A percentile compares a stretch with the other conserved stretches of the same genome.
phyloP scores from a whole-genome alignment of 2,797 vertebrate species.

The Myotis findleyi region DNA sequence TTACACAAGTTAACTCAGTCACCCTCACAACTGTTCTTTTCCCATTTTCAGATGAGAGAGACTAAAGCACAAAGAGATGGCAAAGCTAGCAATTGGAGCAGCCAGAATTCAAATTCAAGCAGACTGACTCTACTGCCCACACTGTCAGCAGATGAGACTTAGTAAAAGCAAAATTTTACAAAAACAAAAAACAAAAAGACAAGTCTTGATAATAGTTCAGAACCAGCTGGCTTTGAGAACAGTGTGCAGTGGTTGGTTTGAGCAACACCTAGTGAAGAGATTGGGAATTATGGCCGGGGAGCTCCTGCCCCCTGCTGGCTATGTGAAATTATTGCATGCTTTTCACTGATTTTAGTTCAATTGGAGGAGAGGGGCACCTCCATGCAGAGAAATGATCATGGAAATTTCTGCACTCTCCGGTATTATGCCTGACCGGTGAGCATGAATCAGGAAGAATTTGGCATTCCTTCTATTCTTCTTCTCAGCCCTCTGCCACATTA shows the following conservation, averaged over 20 bases:
- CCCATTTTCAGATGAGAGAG: slow-evolving; percentile 23
- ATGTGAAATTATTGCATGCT: background rate
- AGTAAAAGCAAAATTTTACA: background rate
- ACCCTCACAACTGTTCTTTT: background rate
- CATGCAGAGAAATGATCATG: background rate
- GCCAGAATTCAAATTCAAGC: background rate
- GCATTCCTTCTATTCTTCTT: background rate
- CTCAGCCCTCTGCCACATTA: background rate
- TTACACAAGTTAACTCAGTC: background rate
- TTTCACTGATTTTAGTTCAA: background rate
- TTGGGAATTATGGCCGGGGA: background rate
- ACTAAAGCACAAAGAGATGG: background rate
- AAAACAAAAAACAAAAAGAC: background rate
- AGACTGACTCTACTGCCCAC: background rate
- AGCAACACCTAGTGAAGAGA: background rate
- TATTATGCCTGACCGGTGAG: background rate
- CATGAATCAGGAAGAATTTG: background rate
- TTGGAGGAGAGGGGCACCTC: no score
- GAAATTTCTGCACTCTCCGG: background rate
- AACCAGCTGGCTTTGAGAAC: slow-evolving; percentile 4
- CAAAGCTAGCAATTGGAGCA: background rate
- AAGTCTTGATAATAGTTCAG: background rate
- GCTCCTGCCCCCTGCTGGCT: slow-evolving; percentile 78
- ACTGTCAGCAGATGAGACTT: background rate
- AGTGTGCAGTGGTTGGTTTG: background rate